Percentiles rank a stretch among this genome's conserved stretches.
phyloP scores from a whole-genome alignment of 2,888 invertebrate genomes.

The Leptinotarsa peninsularis region DNA sequence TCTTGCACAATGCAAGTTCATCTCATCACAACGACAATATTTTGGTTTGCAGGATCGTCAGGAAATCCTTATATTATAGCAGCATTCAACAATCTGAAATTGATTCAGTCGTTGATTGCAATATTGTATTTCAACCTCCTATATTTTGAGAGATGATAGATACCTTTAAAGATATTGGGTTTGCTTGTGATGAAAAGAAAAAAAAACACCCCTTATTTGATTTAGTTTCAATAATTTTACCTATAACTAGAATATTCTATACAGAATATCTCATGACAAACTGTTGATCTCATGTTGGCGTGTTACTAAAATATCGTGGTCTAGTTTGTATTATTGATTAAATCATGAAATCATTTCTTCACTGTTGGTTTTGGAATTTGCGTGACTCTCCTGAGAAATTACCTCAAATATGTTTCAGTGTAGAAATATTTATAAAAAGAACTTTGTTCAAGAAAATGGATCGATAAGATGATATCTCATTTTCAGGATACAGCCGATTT shows the following conservation, averaged over 20 bases:
- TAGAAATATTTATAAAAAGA: background rate
- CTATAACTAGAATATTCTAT: background rate
- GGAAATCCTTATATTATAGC: no score
- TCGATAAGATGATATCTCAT: background rate
- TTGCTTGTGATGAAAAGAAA: no score
- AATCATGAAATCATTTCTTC: slow-evolving; percentile 22
- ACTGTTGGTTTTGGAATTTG: slow-evolving; percentile 24
- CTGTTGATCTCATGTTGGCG: slow-evolving; percentile 28
- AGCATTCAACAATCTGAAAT: no score
- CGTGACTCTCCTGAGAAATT: slow-evolving; percentile 34
- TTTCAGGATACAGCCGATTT: no score
- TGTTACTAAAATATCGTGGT: slow-evolving; percentile 19
- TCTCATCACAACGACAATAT: no score
- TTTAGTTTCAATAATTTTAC: background rate
- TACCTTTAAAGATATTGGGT: no score
- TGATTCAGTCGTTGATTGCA: no score
- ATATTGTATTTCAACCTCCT: no score
- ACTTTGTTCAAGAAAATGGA: background rate
- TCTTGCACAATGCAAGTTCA: no score
- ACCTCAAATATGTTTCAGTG: background rate
- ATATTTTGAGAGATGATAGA: no score
- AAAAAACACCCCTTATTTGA: no score
- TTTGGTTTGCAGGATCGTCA: no score
- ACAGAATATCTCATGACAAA: background rate
- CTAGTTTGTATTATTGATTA: slow-evolving; percentile 28